phyloP scores from a whole-genome alignment of 2,797 vertebrate species.

The Silurus aristotelis region DNA sequence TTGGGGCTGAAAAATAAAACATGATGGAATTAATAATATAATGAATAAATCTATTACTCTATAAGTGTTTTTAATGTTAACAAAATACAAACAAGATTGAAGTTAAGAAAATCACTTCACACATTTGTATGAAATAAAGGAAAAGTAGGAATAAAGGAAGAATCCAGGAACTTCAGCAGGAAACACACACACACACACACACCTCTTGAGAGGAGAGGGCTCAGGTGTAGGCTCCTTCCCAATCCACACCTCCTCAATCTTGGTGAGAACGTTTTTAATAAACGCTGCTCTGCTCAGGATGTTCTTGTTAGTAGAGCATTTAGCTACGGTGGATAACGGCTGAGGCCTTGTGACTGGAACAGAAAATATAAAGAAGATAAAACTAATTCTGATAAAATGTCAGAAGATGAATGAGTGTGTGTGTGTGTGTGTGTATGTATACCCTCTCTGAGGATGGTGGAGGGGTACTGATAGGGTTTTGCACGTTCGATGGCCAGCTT shows the following conservation, averaged over 20 bases:
- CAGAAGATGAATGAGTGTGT: background rate
- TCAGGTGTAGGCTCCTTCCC: conserved; percentile 71
- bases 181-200: background rate
- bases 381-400: background rate
- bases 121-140: background rate
- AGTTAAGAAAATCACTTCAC: background rate
- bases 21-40: background rate
- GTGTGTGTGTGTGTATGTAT: conserved; percentile 23
- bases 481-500: conserved; percentile 84
- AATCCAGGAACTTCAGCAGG: background rate
- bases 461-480: conserved; percentile 83
- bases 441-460: conserved; percentile 83
- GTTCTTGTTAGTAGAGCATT: conserved; percentile 75
- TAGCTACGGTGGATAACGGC: conserved; percentile 86
- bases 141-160: background rate
- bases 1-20: conserved; percentile 64
- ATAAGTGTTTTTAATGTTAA: background rate
- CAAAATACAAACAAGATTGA: background rate
- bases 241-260: conserved; percentile 89
- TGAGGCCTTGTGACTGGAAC: conserved; percentile 83
- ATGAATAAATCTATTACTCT: background rate
- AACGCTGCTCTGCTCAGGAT: conserved; percentile 87
- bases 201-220: conserved; percentile 74
- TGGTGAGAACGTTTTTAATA: conserved; percentile 85
- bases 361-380: background rate